phyloP scores from a whole-genome alignment of 1,140 invertebrate genomes.

The Paraescarpia echinospica region DNA sequence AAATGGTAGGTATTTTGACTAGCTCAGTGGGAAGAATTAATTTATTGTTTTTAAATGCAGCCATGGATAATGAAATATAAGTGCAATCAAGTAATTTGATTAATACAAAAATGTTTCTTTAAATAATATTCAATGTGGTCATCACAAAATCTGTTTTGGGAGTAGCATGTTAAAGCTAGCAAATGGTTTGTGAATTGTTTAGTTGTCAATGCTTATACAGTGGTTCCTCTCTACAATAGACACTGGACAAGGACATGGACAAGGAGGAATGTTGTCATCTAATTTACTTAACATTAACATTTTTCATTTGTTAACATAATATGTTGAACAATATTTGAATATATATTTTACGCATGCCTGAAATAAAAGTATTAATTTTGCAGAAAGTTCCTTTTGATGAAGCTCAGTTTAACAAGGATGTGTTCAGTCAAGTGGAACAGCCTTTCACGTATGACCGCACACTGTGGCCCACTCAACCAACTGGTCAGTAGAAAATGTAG shows the following conservation, averaged over 20 bases:
- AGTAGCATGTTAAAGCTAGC: not conserved
- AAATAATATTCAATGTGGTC: not conserved
- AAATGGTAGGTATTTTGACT: too few relatives aligned
- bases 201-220: not conserved
- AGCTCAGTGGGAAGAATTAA: not conserved
- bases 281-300: conserved; percentile 59
- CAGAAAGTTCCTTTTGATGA: conserved; percentile 42
- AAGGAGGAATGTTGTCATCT: conserved; percentile 59
- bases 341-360: not conserved
- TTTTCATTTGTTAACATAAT: conserved; percentile 30
- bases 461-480: not conserved
- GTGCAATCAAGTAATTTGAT: not conserved
- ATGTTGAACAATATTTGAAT: not conserved
- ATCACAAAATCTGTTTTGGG: not conserved
- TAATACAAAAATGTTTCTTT: not conserved
- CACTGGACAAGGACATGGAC: conserved; percentile 18
- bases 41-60: not conserved
- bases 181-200: not conserved
- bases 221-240: not conserved
- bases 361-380: conserved; percentile 29
- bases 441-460: conserved; percentile 61
- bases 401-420: conserved; percentile 57
- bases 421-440: conserved; percentile 69
- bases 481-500: not conserved
- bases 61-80: not conserved